Conservation (phyloP, 2,888 invertebrate genomes). For the Tenodera sinensis region DNA sequence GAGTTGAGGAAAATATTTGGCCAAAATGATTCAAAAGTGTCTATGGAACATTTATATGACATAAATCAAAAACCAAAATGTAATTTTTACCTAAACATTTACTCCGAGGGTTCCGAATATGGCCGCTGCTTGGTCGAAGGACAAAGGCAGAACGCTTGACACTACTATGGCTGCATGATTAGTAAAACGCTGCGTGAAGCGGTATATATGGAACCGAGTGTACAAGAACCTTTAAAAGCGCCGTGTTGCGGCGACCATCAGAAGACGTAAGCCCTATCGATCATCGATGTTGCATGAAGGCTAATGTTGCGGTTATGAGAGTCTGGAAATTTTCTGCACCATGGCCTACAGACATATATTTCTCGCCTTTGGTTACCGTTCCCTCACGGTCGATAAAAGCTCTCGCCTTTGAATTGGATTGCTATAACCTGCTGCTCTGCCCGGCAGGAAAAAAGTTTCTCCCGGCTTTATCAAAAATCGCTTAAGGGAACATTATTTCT, state of each 20-base stretch:
- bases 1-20: too few relatives aligned
- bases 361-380: background rate
- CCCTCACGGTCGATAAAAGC: background rate
- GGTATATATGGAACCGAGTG: too few relatives aligned
- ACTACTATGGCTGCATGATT: too few relatives aligned
- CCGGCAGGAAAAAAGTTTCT: background rate
- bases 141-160: too few relatives aligned
- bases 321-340: background rate
- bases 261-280: background rate
- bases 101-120: too few relatives aligned
- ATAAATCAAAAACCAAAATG: too few relatives aligned
- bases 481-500: background rate
- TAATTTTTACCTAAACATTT: too few relatives aligned
- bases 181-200: too few relatives aligned
- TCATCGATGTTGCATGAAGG: background rate
- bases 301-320: background rate
- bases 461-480: background rate
- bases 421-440: background rate
- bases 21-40: too few relatives aligned
- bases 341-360: too few relatives aligned
- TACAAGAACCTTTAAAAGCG: background rate
- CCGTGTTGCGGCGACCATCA: background rate
- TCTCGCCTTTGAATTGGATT: background rate
- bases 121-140: too few relatives aligned
- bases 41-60: too few relatives aligned